These are phyloP conservation scores for Zoroaster sp. DNA, from an alignment of 53 echinoderm and acorn worm genomes.

Conservation along the genomic window DNA sequence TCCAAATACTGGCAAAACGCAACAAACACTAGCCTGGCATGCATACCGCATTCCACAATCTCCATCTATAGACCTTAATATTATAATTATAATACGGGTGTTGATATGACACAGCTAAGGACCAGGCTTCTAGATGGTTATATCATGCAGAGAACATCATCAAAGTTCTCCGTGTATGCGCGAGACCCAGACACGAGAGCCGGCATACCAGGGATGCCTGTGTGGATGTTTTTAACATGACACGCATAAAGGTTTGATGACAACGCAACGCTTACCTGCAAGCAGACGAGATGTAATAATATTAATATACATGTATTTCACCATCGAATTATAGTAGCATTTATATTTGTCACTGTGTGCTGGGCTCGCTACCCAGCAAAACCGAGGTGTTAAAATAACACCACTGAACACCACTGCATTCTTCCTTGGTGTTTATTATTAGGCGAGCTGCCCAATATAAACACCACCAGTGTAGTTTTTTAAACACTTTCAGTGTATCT, in stretches of 20 bases:
- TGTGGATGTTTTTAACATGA: conserved; percentile 34
- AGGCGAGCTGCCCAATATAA: too few relatives aligned
- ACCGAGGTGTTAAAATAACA: too few relatives aligned
- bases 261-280: not conserved
- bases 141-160: not conserved
- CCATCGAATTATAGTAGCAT: too few relatives aligned
- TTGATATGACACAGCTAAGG: not conserved
- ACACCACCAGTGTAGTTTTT: too few relatives aligned
- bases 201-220: conserved; percentile 22
- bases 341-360: too few relatives aligned
- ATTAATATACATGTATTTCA: not conserved
- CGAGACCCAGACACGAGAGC: not conserved
- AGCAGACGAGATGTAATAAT: not conserved
- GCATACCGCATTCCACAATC: not conserved
- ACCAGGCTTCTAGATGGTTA: conserved; percentile 15
- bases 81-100: not conserved
- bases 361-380: too few relatives aligned
- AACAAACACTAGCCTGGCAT: conserved; percentile 39
- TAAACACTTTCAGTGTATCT: too few relatives aligned
- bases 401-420: too few relatives aligned
- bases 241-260: not conserved
- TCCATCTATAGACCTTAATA: not conserved
- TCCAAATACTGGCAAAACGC: conserved; percentile 35
- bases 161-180: conserved; percentile 31
- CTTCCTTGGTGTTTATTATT: too few relatives aligned